Percentiles rank a stretch among this genome's conserved stretches.
phyloP scores from a whole-genome alignment of 2,113 vertebrate genomes.

The Mixornis gularis region DNA sequence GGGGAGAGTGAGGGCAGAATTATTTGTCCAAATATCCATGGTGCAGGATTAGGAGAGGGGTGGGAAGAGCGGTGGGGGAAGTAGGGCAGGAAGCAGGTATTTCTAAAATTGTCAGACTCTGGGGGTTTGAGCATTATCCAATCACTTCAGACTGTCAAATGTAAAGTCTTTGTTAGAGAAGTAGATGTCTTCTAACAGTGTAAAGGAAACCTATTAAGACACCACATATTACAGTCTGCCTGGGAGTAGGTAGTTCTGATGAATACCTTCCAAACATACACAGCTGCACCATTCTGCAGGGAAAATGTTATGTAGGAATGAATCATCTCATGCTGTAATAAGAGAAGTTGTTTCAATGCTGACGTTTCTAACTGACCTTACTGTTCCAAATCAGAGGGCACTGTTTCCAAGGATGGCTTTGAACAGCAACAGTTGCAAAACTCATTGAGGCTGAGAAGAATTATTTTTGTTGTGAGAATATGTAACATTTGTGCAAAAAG shows the following conservation, averaged over 20 bases:
- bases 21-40: background rate
- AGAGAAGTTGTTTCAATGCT: background rate
- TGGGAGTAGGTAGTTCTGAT: background rate
- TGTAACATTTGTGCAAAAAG: background rate
- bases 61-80: background rate
- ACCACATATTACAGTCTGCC: background rate
- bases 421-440: background rate
- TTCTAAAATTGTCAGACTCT: background rate
- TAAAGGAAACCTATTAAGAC: background rate
- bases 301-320: background rate
- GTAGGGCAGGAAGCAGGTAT: background rate
- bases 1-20: background rate
- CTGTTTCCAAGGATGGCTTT: background rate
- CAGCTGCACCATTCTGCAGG: background rate
- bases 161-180: background rate
- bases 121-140: background rate
- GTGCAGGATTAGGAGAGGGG: background rate
- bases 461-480: background rate
- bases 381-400: background rate
- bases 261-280: background rate
- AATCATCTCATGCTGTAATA: background rate
- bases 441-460: background rate
- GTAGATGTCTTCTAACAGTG: background rate
- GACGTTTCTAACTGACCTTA: background rate
- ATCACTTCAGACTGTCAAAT: background rate